Base-by-base conservation (phyloP, 1,140 invertebrate genomes). In the Ostrea denselamellosa region DNA sequence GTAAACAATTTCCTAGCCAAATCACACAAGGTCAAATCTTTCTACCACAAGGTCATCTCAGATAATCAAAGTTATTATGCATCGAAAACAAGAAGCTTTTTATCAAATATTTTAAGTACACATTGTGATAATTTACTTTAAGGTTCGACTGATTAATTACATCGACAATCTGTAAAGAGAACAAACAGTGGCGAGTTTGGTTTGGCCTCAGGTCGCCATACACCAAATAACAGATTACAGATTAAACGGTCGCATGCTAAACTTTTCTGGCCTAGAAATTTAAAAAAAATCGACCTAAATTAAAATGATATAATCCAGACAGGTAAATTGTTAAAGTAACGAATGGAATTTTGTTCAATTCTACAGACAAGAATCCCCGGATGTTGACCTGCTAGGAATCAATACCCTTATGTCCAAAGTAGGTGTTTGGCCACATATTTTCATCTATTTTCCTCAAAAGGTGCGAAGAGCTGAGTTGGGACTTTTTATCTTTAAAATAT, bases 401-500 rank as follows among this genome's bases (percentile, higher is more conserved):
- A 34, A 77, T 77, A 34, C 68, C 68, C 25, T 22, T 77, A 77
- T 25, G 68, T 77, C 68, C 68, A 8, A 77, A 7, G 28, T 25
- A 77, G 25, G 68, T 28, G 68, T 77, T 77, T 77, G 68, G 68
- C 68, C 28, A 77, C 25, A 34, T 34, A 77, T 77, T 25, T 77
- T 28, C 68, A 28, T 77, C 12, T 25, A 34, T 25, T 77, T 77
- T 77, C 68, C 25, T 28, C 68, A 77, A 77, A 77, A 77, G 68
- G 68, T 77, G 68, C 68, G 28, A 77, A 77, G 68, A 77, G 25
- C 68, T 4, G 68, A 77, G 25, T 77, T 77, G 68, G 14, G 10
- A 77, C 68, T 77, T 77, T 71, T 77, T 77, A 77, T 77, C 68
- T 77, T 3, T 77, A 77, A 77, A 77, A 77, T 77, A 77, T 77